Conservation (phyloP, 2,113 vertebrate species). For the Leiothrix lutea region DNA sequence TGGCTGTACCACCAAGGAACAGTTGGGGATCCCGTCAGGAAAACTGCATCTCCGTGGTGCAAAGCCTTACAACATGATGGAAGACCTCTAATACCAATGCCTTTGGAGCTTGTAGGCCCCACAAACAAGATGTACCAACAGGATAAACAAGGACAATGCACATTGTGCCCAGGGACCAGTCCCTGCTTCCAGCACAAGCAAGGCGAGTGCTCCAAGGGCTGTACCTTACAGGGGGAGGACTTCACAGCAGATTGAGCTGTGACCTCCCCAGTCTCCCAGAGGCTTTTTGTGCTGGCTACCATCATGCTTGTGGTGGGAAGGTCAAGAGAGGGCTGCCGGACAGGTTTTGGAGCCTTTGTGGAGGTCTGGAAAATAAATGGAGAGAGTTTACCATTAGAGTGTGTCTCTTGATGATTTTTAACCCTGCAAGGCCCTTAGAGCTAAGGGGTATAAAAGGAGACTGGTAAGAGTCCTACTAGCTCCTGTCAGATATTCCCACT, state of each 20-base stretch:
- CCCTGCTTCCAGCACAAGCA: too few species aligned
- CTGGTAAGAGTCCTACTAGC: neutral
- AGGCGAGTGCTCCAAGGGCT: neutral
- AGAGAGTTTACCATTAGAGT: neutral
- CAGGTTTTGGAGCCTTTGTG: slow-evolving; percentile 67
- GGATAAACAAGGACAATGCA: accelerated
- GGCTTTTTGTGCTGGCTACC: slow-evolving; percentile 85
- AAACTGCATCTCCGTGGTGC: neutral
- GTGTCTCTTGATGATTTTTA: too few species aligned
- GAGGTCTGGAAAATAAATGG: slow-evolving; percentile 70
- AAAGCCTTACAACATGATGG: neutral
- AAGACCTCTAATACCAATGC: accelerated
- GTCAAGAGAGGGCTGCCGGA: slow-evolving; percentile 76
- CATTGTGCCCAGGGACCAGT: accelerated
- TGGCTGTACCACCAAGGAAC: neutral
- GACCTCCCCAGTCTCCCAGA: slow-evolving; percentile 88
- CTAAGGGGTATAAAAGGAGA: neutral
- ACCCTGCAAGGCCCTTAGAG: neutral
- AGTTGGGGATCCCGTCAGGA: accelerated
- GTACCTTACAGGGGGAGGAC: slow-evolving; percentile 77
- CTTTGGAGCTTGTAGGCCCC: neutral
- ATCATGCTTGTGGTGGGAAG: slow-evolving; percentile 78
- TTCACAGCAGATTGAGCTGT: slow-evolving; percentile 71
- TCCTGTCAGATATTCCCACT: neutral
- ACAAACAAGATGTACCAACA: accelerated